Evolutionary conservation across 2,888 invertebrate species (phyloP), one percentile per base, ranked within the genome.

Genomic region (Athrips mouffetella): DNA sequence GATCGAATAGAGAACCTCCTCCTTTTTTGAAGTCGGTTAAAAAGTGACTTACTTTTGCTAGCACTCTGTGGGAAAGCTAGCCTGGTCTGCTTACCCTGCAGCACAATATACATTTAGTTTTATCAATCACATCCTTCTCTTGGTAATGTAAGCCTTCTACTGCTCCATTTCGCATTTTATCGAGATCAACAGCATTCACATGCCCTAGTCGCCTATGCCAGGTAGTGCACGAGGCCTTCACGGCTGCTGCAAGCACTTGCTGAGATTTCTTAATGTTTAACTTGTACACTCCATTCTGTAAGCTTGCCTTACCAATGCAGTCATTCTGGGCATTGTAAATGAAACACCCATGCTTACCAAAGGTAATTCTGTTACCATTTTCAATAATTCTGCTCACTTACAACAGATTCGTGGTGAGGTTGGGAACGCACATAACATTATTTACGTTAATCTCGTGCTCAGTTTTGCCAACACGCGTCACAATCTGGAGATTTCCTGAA

Each of bases 81-180:
- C 10, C 65, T 45, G 0, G 30, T 33, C 40, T 67, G 66, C 45
- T 68, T 67, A 7, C 65, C 64, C 55, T 64, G 46, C 63, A 59
- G 53, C 55, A 49, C 20, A 45, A 50, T 21, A 40, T 37, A 40
- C 57, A 57, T 4, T 6, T 50, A 1, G 40, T 31, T 20, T 52
- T 57, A 10, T 16, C 29, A n/a, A 47, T 50, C 1, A 16, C 31
- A 11, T 27, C 21, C 7, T 37, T 54, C 2, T 54, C 49, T 8
- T 31, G 11, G 25, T 30, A 53, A 10, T 13, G 35, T 2, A 57
- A 10, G n/a, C 57, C 59, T 16, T 50, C 37, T 2, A 54, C 57
- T 18, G 50, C 50, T 13, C 55, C 53, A 37, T 49, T 11, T 35
- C 44, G 51, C 52, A 59, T 52, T 11, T 47, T 54, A 11, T 53